Evolutionary conservation across 2,888 invertebrate species (phyloP), one percentile per base, ranked within the genome.

Genomic region (Rotaria magnacalcarata): DNA sequence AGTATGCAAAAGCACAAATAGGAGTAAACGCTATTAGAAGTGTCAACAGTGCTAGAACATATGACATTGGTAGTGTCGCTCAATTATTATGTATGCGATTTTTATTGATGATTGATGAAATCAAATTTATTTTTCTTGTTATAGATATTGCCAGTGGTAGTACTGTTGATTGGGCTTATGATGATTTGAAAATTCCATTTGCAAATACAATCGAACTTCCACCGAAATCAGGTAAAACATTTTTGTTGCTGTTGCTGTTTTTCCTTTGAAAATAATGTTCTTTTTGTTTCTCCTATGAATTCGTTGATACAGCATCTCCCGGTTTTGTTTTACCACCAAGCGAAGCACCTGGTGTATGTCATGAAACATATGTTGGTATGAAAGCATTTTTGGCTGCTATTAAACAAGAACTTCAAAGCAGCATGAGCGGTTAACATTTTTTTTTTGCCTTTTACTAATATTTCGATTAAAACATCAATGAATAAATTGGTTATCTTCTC

Each of bases 71-170:
- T 24, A 43, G 21, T 43, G 10, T 75, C 43, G 0, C 41, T 8
- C 0, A 8, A 4, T 43, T 75, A 21, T 75, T 75, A 43, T 75
- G 75, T 75, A 75, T 3, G 43, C 43, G 7, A 41, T 21, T 75
- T 41, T 1, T 24, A 24, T 75, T 21, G 19, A 43, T 16, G 3
- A 1, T 24, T 43, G 8, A 6, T 19, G 21, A 43, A 34, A 8
- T 0, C 7, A 27, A 16, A 10, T 43, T 75, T 43, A 21, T 67
- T 34, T 34, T 0, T 75, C 24, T 43, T 75, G 16, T 16, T 75
- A 3, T 43, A 75, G 75, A 75, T 75, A 75, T 75, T 75, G 75
- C 75, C 3, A 75, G 75, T 75, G 75, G 75, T 75, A 75, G 75
- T 43, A 75, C 75, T 43, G 6, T 19, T 21, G 75, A 75, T 5